Conservation (phyloP, 2,797 vertebrate genomes). For the Petrocephalus sullivani region DNA sequence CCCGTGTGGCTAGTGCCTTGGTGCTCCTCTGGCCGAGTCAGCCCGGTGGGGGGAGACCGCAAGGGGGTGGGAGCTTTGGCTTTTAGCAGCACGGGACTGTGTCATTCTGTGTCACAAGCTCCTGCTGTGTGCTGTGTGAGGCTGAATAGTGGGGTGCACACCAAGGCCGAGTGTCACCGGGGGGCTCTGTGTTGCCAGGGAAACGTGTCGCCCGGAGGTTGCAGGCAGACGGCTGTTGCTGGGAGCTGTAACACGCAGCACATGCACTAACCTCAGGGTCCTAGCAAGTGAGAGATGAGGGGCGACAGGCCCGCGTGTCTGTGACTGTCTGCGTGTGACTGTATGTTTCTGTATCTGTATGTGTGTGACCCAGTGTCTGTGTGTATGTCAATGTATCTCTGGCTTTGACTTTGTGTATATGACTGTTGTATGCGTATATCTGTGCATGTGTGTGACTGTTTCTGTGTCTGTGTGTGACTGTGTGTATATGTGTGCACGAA, state of each 20-base stretch:
- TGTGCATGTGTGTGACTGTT: neutral
- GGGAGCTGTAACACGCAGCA: neutral
- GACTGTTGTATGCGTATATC: neutral
- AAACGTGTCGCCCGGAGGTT: neutral
- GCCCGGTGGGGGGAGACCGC: neutral
- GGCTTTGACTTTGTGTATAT: neutral
- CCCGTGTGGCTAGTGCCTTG: neutral
- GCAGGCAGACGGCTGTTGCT: neutral
- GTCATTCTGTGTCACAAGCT: neutral
- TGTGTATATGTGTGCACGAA: neutral
- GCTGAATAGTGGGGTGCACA: constrained; percentile 4
- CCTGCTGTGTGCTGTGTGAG: neutral
- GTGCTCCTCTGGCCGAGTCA: neutral
- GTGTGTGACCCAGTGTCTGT: neutral
- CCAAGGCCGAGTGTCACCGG: neutral
- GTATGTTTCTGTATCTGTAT: constrained; percentile 5
- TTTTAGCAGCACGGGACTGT: neutral
- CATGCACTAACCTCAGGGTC: neutral
- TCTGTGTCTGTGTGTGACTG: neutral
- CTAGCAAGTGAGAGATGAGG: neutral
- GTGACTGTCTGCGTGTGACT: neutral
- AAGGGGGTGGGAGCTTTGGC: neutral
- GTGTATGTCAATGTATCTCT: neutral
- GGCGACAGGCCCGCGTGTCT: neutral
- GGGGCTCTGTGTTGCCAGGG: neutral